Evolutionary conservation across 1,140 invertebrate species (phyloP), one percentile per base, ranked within the genome.

Genomic region (Grapholita molesta): DNA sequence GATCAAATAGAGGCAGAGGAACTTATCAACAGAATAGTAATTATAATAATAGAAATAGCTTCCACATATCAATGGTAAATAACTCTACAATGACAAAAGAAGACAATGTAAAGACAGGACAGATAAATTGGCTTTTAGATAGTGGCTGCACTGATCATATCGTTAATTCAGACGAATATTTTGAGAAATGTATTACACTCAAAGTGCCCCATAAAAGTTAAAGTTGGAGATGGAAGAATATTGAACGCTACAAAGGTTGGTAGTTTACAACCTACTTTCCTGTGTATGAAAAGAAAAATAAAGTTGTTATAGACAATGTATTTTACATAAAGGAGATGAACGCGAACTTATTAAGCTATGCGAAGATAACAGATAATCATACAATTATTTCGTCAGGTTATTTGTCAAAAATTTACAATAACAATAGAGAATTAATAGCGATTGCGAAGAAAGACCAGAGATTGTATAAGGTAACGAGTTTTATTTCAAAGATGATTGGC

Each of bases 61-160:
- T 65, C 32, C 64, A 65, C 64, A 65, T 7, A 30, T 30, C 32
- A 35, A 38, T 38, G 2, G 33, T 15, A 4, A 66, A 66, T 23
- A 66, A 57, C 57, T 9, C 18, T 7, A 70, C 38, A 28, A 35
- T 57, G 32, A 15, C 35, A 30, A 64, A 70, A 67, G 52, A 61
- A 64, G 28, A 30, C 3, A 30, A 30, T 15, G 61, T 67, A 68
- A 74, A 71, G 68, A 70, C 38, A 70, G 52, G 53, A 77, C 61
- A 77, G 77, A 79, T 88, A 57, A 70, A 80, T 64, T 86, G 82
- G 83, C 42, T 88, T 30, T 70, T 87, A 66, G 83, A 85, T 72
- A 84, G 80, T 79, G 80, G 82, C 0, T 83, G 80, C 74, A 86
- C 85, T 0, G 84, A 87, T 55, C 83, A 89, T 67, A 79, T 89